These are phyloP conservation scores for Clarias platycephalus DNA, from an alignment of 2,797 vertebrate species.

Conservation along the genomic window DNA sequence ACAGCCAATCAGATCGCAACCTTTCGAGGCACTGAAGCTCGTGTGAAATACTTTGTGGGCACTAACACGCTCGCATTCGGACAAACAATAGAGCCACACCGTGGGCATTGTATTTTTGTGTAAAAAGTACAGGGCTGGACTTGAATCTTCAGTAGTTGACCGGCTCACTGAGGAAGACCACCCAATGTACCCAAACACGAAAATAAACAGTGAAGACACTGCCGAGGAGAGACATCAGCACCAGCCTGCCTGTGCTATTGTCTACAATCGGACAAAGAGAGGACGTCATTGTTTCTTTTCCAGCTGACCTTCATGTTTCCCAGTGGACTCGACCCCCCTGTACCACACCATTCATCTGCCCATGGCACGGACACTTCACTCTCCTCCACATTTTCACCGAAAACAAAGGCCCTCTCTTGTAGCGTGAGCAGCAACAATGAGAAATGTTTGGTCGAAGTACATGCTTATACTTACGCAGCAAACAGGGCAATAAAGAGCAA, in stretches of 20 bases:
- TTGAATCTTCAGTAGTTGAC: conserved; percentile 34
- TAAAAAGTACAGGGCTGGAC: conserved; percentile 21
- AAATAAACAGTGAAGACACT: conserved; percentile 41
- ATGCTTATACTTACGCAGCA: conserved; percentile 20
- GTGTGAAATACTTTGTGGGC: background rate
- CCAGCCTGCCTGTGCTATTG: conserved; percentile 46
- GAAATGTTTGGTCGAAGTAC: conserved; percentile 26
- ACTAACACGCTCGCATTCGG: conserved; percentile 17
- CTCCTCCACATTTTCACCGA: conserved; percentile 48
- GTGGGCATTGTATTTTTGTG: conserved; percentile 15
- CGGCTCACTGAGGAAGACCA: conserved; percentile 29
- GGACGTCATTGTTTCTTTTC: conserved; percentile 50
- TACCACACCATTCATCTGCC: conserved; percentile 30
- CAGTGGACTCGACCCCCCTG: conserved; percentile 27
- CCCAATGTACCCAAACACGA: conserved; percentile 47
- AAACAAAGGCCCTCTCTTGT: conserved; percentile 51
- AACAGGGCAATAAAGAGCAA: conserved; percentile 26
- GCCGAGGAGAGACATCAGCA: conserved; percentile 30
- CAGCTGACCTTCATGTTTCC: conserved; percentile 56
- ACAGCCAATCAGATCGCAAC: background rate
- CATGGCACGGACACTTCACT: conserved; percentile 33
- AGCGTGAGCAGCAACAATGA: conserved; percentile 38
- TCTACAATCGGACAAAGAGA: conserved; percentile 37
- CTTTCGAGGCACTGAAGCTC: background rate
- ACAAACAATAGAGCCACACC: conserved; percentile 21